Base-by-base conservation (phyloP, 1,140 invertebrate species). In the Charaxes varanes region DNA sequence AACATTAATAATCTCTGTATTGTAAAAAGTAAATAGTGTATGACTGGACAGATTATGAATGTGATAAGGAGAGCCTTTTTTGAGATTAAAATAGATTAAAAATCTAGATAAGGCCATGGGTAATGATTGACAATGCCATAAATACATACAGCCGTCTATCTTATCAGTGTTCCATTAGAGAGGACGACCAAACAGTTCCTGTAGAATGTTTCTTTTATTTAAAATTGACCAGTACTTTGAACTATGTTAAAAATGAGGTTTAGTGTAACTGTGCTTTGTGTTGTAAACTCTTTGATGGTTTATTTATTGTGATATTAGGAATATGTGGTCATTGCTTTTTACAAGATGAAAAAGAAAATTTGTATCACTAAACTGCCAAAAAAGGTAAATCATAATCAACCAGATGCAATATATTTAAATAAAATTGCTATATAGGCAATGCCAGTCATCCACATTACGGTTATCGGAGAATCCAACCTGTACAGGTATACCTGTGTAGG, bases 331-430 rank as follows among this genome's bases (percentile, higher is more conserved):
- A n/a, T n/a, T n/a, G n/a, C n/a, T n/a, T 12, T 8, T 34, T 19
- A n/a, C 17, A 36, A 33, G 24, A 74, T 78, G 70, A 74, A 59
- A 31, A 72, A 60, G 51, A 77, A 77, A 58, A 53, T 74, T 12
- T 52, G 70, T 38, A 66, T 74, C 32, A 67, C 61, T 2, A 44
- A 49, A 27, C 34, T 47, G 14, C 53, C 61, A 4, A 69, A 68
- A 50, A 57, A 73, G 62, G 68, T 73, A 68, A n/a, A n/a, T n/a
- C n/a, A n/a, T n/a, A n/a, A n/a, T n/a, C n/a, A n/a, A n/a, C n/a
- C n/a, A n/a, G n/a, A n/a, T n/a, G n/a, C n/a, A n/a, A n/a, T n/a
- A n/a, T n/a, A n/a, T n/a, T n/a, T n/a, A n/a, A n/a, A n/a, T n/a
- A n/a, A n/a, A n/a, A n/a, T n/a, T n/a, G n/a, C n/a, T n/a, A n/a